Base-by-base conservation (phyloP, 2,113 vertebrate species). In the Boulengeromyrus knoepffleri region DNA sequence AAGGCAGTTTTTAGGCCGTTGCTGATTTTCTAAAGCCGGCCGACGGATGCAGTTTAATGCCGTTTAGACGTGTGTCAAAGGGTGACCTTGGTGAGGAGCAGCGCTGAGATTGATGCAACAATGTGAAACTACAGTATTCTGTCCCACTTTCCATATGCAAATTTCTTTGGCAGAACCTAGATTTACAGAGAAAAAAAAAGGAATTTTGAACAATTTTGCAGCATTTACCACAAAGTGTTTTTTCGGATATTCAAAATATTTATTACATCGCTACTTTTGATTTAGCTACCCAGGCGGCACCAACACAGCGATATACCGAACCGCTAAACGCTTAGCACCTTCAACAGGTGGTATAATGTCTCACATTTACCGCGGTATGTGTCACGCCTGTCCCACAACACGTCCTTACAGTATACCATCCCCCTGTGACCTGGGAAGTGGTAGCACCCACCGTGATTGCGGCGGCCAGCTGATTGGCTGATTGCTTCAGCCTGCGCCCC, bases 401-500 rank as follows among this genome's bases (percentile, higher is more conserved):
- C 8, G 45, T 21, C 83, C 45, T 24, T 47, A 27, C 83, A 47
- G 45, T 21, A 85, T 1, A 21, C 21, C 80, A 39, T n/a, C 62
- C 62, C 7, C 17, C 1, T 47, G 45, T 19, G 83, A n/a, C 42
- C 83, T 85, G 45, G 83, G 45, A 46, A 45, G 45, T 85, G 83
- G 19, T 9, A n/a, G 58, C 52, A 85, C 70, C 88, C 91, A 91
- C 92, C 89, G 91, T 95, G 95, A 96, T 96, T 96, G 93, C 93
- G 92, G 93, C 92, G 89, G 89, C 83, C 15, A 92, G 94, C 92
- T 96, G 95, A 96, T 94, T 53, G 91, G 91, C 93, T 53, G 91
- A 92, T 89, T 58, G 91, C 90, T 92, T 93, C 94, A 94, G 93
- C 92, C 12, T 6, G 31, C 70, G 31, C 39, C 94, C 95, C 95